phyloP scores from a whole-genome alignment of 2,797 vertebrate species.

The Gymnoscopelus braueri region DNA sequence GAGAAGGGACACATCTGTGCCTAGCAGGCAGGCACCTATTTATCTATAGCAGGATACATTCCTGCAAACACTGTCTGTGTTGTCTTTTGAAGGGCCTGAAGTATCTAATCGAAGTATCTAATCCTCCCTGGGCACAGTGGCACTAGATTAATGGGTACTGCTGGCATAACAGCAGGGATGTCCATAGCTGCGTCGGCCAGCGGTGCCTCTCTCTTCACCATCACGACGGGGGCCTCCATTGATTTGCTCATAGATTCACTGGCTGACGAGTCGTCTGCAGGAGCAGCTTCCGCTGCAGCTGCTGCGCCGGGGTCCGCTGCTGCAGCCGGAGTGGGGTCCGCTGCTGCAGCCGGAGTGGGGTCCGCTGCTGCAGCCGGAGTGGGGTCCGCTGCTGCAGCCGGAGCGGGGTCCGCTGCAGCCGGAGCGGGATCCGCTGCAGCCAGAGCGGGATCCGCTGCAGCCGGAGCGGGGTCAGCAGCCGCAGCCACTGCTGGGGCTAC shows the following conservation, averaged over 20 bases:
- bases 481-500: background rate
- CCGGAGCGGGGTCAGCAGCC: background rate
- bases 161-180: background rate
- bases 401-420: background rate
- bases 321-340: background rate
- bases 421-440: background rate
- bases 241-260: constrained; percentile 6
- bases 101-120: constrained; percentile 63
- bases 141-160: background rate
- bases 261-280: background rate
- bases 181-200: background rate
- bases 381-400: background rate
- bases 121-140: constrained; percentile 76
- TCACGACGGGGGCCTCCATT: fast-evolving
- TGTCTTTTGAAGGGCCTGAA: background rate
- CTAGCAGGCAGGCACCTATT: background rate
- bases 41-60: constrained; percentile 10
- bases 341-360: background rate
- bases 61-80: constrained; percentile 30
- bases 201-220: constrained; percentile 63
- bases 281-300: background rate
- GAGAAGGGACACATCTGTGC: background rate
- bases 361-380: background rate
- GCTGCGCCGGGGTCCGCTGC: background rate
- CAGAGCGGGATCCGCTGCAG: background rate